These are phyloP conservation scores for Conops quadrifasciatus DNA, from an alignment of 2,888 invertebrate genomes.

Conservation along the genomic window DNA sequence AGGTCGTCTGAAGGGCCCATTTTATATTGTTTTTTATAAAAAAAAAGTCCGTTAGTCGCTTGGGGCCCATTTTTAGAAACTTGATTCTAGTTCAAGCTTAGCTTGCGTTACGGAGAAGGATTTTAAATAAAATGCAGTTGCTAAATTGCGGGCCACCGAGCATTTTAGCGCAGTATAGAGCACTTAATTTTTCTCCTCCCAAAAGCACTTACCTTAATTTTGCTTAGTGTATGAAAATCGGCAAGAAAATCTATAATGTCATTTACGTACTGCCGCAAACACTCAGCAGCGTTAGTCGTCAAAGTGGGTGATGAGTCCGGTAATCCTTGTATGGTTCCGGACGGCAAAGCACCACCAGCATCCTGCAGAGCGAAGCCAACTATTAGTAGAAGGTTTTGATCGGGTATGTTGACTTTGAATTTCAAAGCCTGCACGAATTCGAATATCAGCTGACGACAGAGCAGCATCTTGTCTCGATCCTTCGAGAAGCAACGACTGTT, in stretches of 20 bases:
- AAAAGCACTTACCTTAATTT: conserved; percentile 99
- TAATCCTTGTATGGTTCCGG: conserved; percentile 74
- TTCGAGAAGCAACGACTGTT: conserved; percentile 89
- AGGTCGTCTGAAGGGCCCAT: no score
- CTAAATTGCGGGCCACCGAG: no score
- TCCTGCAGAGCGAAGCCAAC: conserved; percentile 90
- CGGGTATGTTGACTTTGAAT: conserved; percentile 93
- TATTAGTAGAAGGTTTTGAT: conserved; percentile 91
- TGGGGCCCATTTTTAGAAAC: no score
- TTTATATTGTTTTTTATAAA: no score
- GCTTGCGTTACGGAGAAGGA: no score
- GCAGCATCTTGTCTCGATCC: conserved; percentile 92
- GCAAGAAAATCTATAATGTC: conserved; percentile 95
- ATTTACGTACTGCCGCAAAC: conserved; percentile 88
- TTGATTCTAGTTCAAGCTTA: no score
- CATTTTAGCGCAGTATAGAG: no score
- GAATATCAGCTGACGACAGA: conserved; percentile 90
- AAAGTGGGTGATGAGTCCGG: conserved; percentile 64
- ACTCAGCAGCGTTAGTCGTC: conserved; percentile 91
- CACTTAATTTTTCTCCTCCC: no score
- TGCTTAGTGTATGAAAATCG: conserved; percentile 95
- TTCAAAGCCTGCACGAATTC: conserved; percentile 95
- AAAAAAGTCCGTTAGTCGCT: no score
- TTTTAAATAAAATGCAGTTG: no score
- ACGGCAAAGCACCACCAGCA: conserved; percentile 86